Base-by-base conservation (phyloP, 2,888 invertebrate genomes). In the Troides helena region DNA sequence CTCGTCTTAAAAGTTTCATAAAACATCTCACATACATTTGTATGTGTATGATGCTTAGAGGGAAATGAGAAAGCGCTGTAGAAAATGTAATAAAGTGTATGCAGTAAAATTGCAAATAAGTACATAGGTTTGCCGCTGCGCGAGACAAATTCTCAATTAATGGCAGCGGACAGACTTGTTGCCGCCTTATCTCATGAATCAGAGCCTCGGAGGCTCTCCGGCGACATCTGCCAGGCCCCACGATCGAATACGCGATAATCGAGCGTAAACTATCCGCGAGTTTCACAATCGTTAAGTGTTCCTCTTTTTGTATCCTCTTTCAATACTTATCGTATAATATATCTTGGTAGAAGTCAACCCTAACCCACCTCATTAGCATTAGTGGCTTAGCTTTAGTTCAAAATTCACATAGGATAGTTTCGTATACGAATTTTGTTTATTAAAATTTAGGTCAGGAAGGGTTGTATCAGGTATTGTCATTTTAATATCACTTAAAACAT, bases 221-320 rank as follows among this genome's bases (percentile, higher is more conserved):
- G 80, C 78, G 80, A 84, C 85, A 85, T 85, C 83, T 87, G 82
- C 82, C 81, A 72, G 72, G 75, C 68, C 74, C 77, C 69, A 71
- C 77, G 84, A 85, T 86, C 76, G 77, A 81, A 81, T 78, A 75
- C 76, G 75, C 77, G 83, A 85, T 85, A 82, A 64, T 64, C 58
- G 68, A 70, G 69, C 63, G 67, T 70, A 72, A 73, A 74, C 71
- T 70, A 67, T 50, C 43, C 56, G 63, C 70, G 12, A 70, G 73
- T 77, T 75, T 77, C 75, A 75, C 75, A 74, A 73, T 74, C 74
- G 74, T 75, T 75, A 70, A 72, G 68, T 60, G 72, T 62, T 67
- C n/a, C 53, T 70, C 66, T 67, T 70, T 70, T 70, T 70, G 70
- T 66, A 62, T 67, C 67, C 59, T 65, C 67, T 69, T 63, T 73